Evolutionary conservation across 2,888 invertebrate species (phyloP), one percentile per base, ranked within the genome.

Genomic region (Rhorus exstirpatorius): DNA sequence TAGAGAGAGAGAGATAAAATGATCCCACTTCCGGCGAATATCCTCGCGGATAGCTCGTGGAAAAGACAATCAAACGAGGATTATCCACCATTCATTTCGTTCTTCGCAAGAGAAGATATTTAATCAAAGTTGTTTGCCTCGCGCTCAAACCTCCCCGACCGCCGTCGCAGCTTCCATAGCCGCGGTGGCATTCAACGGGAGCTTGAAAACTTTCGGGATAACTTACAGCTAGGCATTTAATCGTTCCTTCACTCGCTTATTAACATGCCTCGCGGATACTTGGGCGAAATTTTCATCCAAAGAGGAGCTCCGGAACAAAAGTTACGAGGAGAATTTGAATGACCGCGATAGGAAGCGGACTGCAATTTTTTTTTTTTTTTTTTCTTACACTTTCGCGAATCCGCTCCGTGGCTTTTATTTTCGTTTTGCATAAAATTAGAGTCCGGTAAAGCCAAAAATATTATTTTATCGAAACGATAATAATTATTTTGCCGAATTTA

Each of bases 91-190:
- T 87, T 86, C 87, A 82, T 87, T 87, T 86, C 81, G 83, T 78
- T 83, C 84, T 84, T 72, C 65, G 84, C 79, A 83, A 72, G 79
- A 86, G 86, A 85, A 90, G 92, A 91, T 91, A 90, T 92, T 91
- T 90, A 91, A 92, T 92, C 90, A 92, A 92, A 91, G 90, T 91
- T 91, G 89, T 91, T 91, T 90, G 90, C 90, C 49, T n/a, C n/a
- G n/a, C 71, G 67, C 70, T 46, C 63, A 71, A 53, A n/a, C n/a
- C n/a, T n/a, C n/a, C n/a, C n/a, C n/a, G n/a, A n/a, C n/a, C n/a
- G n/a, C n/a, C n/a, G n/a, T n/a, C n/a, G n/a, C n/a, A 46, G 70
- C 70, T 71, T 61, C n/a, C n/a, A n/a, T 46, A 21, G 17, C 61
- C n/a, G 72, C 31, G 10, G 55, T 46, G 87, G n/a, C n/a, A n/a